A percentile compares a stretch with the other conserved stretches of the same genome.
phyloP scores from a whole-genome alignment of 2,888 invertebrate genomes.

The Exephanes ischioxanthus region DNA sequence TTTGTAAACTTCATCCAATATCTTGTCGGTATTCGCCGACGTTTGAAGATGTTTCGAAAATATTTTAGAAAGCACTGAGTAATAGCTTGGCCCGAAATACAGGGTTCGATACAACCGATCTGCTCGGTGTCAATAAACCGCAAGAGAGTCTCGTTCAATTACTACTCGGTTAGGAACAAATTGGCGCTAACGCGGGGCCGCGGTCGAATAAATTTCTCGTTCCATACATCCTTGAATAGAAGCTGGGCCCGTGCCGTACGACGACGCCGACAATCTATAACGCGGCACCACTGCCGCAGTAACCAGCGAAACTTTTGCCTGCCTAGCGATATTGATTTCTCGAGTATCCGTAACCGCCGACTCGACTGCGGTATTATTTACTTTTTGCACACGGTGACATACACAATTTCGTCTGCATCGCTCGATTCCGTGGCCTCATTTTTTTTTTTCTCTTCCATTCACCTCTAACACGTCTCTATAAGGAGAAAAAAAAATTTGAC shows the following conservation, averaged over 20 bases:
- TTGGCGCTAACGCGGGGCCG: conserved; percentile 60
- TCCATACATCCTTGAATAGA: conserved; percentile 66
- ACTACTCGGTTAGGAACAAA: conserved; percentile 53
- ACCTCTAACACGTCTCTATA: background rate
- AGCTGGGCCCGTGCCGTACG: conserved; percentile 12
- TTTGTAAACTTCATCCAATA: no score
- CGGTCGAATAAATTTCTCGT: conserved; percentile 61
- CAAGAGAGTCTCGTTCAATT: conserved; percentile 47
- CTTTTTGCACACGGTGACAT: conserved; percentile 44
- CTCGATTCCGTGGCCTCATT: conserved; percentile 41
- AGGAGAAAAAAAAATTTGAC: conserved; percentile 8
- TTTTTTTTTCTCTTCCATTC: conserved; percentile 1
- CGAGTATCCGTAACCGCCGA: conserved; percentile 50
- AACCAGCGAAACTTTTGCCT: conserved; percentile 59
- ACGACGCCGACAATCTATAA: conserved; percentile 8
- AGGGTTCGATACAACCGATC: conserved; percentile 16
- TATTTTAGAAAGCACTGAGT: background rate
- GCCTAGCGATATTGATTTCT: conserved; percentile 65
- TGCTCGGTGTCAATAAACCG: conserved; percentile 57
- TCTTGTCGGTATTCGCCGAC: no score
- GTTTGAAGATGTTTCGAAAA: background rate
- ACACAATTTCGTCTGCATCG: conserved; percentile 28
- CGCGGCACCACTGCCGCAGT: conserved; percentile 19
- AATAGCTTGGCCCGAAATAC: background rate
- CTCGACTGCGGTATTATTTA: conserved; percentile 56